Evolutionary conservation across 2,888 invertebrate species (phyloP).

Genomic region (Lymantria dispar): DNA sequence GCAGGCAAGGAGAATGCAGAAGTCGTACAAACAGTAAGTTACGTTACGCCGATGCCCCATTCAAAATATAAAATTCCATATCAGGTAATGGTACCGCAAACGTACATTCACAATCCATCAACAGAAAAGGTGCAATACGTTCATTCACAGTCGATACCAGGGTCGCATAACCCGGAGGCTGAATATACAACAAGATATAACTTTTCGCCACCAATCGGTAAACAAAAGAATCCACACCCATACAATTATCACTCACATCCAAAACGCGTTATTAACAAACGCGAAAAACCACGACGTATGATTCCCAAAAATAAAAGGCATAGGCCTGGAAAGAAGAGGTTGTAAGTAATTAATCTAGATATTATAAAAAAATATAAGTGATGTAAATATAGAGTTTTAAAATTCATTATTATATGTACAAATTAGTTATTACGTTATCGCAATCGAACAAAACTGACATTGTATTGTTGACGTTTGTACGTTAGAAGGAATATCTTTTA

Average conservation of each 20-base stretch:
- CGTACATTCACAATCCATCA: slow-evolving; percentile 52
- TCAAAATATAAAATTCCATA: slow-evolving; percentile 67
- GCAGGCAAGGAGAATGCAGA: slow-evolving; percentile 35
- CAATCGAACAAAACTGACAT: not conserved
- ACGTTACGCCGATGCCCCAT: slow-evolving; percentile 68
- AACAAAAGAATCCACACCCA: slow-evolving; percentile 58
- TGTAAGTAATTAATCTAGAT: slow-evolving; percentile 25
- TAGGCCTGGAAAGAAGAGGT: slow-evolving; percentile 49
- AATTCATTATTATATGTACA: slow-evolving; percentile 9
- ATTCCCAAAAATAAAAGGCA: slow-evolving; percentile 44
- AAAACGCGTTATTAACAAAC: slow-evolving; percentile 59
- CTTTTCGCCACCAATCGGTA: slow-evolving; percentile 50
- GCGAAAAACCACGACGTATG: slow-evolving; percentile 30
- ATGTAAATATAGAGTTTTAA: slow-evolving; percentile 44
- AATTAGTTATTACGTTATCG: slow-evolving; percentile 6
- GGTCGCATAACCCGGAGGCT: slow-evolving; percentile 53
- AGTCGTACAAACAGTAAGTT: slow-evolving; percentile 62
- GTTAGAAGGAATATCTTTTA: not conserved
- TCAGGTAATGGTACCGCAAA: slow-evolving; percentile 73
- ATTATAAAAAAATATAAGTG: slow-evolving; percentile 17
- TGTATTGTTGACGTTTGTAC: not conserved
- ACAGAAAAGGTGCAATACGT: slow-evolving; percentile 69
- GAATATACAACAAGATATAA: slow-evolving; percentile 56
- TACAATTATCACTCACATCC: slow-evolving; percentile 69
- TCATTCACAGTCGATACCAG: slow-evolving; percentile 61